Evolutionary conservation across 2,888 invertebrate species (phyloP), one percentile per base, ranked within the genome.

Genomic region (Drosophila algonquin): DNA sequence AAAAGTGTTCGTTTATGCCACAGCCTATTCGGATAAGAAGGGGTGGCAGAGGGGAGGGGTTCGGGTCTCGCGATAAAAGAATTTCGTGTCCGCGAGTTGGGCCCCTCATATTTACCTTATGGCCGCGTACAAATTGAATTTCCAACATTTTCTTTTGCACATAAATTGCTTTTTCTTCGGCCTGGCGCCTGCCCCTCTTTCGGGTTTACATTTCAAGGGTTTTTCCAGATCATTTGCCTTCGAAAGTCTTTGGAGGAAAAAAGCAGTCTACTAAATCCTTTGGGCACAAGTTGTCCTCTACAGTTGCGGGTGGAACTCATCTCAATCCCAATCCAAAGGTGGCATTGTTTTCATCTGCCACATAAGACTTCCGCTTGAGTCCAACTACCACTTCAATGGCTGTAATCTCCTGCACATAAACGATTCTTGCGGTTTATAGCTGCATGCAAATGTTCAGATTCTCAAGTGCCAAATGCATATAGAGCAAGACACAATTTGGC

Each of bases 401-500:
- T 44, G 45, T 14, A 14, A 2, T 24, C 27, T 8, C 14, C 14
- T 2, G 40, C 3, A 7, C 5, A 40, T n/a, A 40, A 40, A 14
- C 27, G 55, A 21, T 54, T 16, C 32, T 35, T 55, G 16, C n/a
- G 65, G 47, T 14, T 21, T n/a, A 27, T n/a, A 35, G 48, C 67
- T 50, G 40, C 44, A 69, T 68, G 68, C 56, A 73, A 73, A 73
- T 61, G 61, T n/a, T 6, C 6, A 7, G n/a, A 2, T n/a, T 14
- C n/a, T 40, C 40, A 58, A 75, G 69, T 67, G 79, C 74, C 79
- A 64, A 62, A 50, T 51, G 71, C 77, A 77, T 80, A 77, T 76
- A 61, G 64, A n/a, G 10, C 57, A 57, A 48, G 32, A 24, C 24
- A 58, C 16, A 40, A 58, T 35, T 48, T 58, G 47, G 50, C 48